These are phyloP conservation scores for Polyommatus icarus DNA, from an alignment of 2,888 invertebrate species.

Conservation along the genomic window DNA sequence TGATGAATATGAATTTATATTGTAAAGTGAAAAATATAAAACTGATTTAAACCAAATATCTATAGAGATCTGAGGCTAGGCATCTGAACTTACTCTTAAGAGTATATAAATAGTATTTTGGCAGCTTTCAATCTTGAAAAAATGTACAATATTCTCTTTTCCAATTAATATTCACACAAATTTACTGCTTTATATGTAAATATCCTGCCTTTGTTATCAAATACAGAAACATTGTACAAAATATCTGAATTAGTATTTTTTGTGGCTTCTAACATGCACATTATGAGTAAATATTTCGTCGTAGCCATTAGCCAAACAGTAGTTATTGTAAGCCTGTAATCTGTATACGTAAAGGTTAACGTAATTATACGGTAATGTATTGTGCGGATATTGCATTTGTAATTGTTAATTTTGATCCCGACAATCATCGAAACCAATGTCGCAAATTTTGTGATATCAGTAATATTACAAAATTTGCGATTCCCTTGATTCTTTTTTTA, in stretches of 20 bases:
- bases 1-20: not conserved
- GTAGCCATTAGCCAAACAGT: not conserved
- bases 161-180: too few species aligned
- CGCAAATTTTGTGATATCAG: not conserved
- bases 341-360: not conserved
- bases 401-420: conserved; percentile 4
- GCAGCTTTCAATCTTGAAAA: too few species aligned
- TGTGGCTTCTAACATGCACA: not conserved
- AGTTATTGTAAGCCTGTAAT: conserved; percentile 16
- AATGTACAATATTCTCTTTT: too few species aligned
- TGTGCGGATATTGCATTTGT: not conserved
- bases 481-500: not conserved
- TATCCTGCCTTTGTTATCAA: not conserved
- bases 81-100: too few species aligned
- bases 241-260: not conserved
- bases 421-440: not conserved
- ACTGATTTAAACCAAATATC: too few species aligned
- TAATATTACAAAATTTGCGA: not conserved
- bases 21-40: too few species aligned
- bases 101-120: too few species aligned
- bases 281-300: not conserved
- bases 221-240: not conserved
- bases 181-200: too few species aligned
- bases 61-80: too few species aligned
- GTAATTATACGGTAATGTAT: not conserved